A percentile compares a stretch with the other conserved stretches of the same genome.
phyloP scores from a whole-genome alignment of 2,888 invertebrate species.

The Resseliella maxima region DNA sequence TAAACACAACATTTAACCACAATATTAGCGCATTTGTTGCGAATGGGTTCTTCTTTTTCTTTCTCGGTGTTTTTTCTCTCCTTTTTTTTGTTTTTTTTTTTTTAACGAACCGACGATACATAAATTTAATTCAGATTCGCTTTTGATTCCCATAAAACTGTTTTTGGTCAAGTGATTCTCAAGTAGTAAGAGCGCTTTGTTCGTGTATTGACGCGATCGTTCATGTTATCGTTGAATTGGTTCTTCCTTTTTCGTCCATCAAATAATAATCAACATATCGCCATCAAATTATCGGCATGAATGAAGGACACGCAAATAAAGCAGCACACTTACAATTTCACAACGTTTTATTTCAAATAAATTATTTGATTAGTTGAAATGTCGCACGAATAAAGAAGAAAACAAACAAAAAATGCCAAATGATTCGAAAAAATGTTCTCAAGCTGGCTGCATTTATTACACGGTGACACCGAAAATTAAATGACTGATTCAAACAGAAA shows the following conservation, averaged over 20 bases:
- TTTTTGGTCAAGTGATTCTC: neutral
- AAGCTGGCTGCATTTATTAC: neutral
- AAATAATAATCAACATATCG: constrained; percentile 5
- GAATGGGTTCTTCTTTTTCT: neutral
- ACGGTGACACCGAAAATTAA: neutral
- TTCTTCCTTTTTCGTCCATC: neutral
- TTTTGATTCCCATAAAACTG: neutral
- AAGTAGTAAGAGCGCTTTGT: neutral
- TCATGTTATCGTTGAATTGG: neutral
- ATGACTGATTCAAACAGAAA: neutral
- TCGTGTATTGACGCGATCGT: neutral
- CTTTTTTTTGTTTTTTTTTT: neutral
- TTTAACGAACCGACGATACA: neutral
- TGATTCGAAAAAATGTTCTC: neutral
- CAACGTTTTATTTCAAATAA: neutral
- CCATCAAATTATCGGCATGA: constrained; percentile 9
- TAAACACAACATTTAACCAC: constrained; percentile 48
- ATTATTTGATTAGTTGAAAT: constrained; percentile 24
- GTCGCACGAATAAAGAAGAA: neutral
- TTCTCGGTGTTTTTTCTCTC: neutral
- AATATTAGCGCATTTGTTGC: constrained; percentile 29
- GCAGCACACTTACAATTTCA: neutral
- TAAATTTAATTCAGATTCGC: constrained; percentile 37
- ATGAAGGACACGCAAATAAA: constrained; percentile 4
- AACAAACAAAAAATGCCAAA: constrained; percentile 38